phyloP scores from a whole-genome alignment of 1,140 invertebrate species.

The Drosophila rhopaloa region DNA sequence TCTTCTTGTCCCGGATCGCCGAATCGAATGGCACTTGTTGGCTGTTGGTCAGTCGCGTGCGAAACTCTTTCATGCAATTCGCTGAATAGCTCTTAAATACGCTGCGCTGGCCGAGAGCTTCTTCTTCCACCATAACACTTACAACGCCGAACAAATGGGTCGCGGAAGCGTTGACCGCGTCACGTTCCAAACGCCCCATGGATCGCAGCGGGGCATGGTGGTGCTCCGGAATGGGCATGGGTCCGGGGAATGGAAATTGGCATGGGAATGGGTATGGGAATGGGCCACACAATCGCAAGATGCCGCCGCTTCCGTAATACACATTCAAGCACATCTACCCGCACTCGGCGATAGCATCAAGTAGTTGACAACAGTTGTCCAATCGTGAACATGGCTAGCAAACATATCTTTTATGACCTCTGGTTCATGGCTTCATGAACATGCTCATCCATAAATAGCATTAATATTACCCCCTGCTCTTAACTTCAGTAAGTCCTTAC shows the following conservation, averaged over 20 bases:
- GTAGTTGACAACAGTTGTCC: conserved; percentile 1
- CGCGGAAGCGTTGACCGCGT: conserved; percentile 73
- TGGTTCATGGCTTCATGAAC: conserved; percentile 12
- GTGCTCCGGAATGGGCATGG: conserved; percentile 12
- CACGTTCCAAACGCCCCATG: conserved; percentile 69
- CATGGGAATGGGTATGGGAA: too few relatives aligned
- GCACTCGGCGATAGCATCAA: conserved; percentile 35
- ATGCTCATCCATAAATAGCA: neutral
- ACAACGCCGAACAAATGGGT: conserved; percentile 67
- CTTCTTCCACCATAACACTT: conserved; percentile 27
- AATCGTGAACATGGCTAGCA: conserved; percentile 26
- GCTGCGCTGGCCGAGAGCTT: conserved; percentile 55
- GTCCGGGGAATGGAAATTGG: neutral
- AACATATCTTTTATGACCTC: conserved; percentile 22
- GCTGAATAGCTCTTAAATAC: conserved; percentile 83
- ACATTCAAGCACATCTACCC: conserved; percentile 50
- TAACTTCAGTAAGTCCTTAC: neutral
- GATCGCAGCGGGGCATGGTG: conserved; percentile 6
- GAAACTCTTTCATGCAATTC: conserved; percentile 71
- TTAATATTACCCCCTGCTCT: too few relatives aligned
- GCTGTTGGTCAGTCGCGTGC: conserved; percentile 65
- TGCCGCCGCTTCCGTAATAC: conserved; percentile 37
- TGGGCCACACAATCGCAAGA: conserved; percentile 31
- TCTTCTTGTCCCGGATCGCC: conserved; percentile 24
- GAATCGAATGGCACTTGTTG: conserved; percentile 26